Evolutionary conservation across 2,888 invertebrate genomes (phyloP).

Genomic region (Syrista parreyssii): DNA sequence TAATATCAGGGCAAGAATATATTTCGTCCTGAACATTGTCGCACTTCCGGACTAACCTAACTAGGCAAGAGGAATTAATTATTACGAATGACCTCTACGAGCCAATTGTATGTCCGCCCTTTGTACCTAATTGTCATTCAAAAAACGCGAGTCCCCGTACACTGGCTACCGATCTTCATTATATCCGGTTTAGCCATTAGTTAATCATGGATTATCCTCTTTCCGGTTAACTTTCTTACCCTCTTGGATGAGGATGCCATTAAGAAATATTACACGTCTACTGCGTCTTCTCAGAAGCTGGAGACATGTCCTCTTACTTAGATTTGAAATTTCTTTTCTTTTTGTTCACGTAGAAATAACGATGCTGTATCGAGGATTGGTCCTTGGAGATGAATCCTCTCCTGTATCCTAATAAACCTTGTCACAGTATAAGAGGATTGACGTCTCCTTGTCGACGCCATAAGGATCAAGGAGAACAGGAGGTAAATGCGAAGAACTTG

Average conservation of each 20-base stretch:
- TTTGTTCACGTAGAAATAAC: not conserved
- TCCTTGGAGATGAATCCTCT: not conserved
- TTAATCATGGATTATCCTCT: constrained; percentile 43
- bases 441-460: not conserved
- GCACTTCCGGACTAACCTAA: not conserved
- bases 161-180: not conserved
- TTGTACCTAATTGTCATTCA: not conserved
- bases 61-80: not conserved
- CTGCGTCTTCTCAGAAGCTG: not conserved
- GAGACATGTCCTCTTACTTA: not conserved
- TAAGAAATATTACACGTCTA: not conserved
- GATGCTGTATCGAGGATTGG: not conserved
- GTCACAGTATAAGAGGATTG: not conserved
- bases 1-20: not conserved
- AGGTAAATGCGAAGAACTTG: not conserved
- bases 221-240: constrained; percentile 17
- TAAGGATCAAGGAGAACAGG: not conserved
- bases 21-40: not conserved
- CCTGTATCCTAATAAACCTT: not conserved
- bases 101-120: not conserved
- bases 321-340: not conserved
- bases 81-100: not conserved
- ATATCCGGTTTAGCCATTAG: constrained; percentile 21
- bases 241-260: not conserved
- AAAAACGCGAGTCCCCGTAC: not conserved